Conservation (phyloP, 2,888 invertebrate genomes). For the Odontothrips loti region DNA sequence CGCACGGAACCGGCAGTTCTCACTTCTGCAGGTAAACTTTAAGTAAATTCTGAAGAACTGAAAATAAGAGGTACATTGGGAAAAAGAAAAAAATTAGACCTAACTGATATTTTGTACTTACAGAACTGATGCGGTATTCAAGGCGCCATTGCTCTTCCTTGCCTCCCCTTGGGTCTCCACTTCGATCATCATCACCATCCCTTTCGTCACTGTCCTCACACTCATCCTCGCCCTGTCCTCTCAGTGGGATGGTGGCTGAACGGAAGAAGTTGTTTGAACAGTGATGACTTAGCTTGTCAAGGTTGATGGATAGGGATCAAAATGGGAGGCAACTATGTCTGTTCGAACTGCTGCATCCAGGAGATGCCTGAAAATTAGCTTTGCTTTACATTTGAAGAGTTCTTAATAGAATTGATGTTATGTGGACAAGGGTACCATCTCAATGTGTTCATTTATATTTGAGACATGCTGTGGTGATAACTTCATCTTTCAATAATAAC, state of each 20-base stretch:
- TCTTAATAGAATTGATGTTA: too few species aligned
- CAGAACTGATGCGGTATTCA: conserved; percentile 57
- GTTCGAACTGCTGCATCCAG: too few species aligned
- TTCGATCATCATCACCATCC: conserved; percentile 7
- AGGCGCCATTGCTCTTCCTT: conserved; percentile 45
- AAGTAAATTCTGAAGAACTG: background rate
- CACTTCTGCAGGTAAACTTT: conserved; percentile 59
- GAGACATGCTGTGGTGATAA: background rate
- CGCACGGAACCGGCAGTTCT: conserved; percentile 64
- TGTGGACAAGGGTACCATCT: background rate
- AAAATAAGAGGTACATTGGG: background rate
- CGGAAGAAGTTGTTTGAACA: conserved; percentile 64
- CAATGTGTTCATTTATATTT: background rate
- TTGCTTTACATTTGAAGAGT: too few species aligned
- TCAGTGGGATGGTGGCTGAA: conserved; percentile 69
- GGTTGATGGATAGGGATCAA: too few species aligned
- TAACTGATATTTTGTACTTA: conserved; percentile 41
- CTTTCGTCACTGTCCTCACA: conserved; percentile 7
- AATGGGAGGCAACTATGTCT: too few species aligned
- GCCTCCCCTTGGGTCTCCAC: conserved; percentile 31
- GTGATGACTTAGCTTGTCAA: conserved; percentile 23
- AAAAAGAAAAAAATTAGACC: conserved; percentile 19
- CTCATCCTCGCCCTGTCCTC: conserved; percentile 41
- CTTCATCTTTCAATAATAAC: background rate
- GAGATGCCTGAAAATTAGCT: too few species aligned